Percentiles rank a stretch among this genome's conserved stretches.
Evolutionary conservation across 2,888 invertebrate species (phyloP).

Genomic region (Monochamus alternatus): DNA sequence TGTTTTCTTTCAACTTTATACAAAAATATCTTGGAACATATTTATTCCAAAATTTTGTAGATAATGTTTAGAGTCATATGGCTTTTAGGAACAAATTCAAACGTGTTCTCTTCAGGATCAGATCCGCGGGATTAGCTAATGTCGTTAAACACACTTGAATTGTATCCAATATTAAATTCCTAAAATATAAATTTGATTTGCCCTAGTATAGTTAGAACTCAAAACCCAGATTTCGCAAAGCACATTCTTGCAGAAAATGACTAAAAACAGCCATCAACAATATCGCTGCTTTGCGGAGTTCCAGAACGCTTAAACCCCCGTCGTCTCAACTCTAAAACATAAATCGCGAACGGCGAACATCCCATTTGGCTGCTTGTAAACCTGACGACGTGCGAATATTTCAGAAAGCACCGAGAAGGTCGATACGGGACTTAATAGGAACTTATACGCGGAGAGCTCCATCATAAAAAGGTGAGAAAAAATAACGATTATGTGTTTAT

Average conservation of each 20-base stretch:
- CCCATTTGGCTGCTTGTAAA: not conserved
- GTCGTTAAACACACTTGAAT: no score
- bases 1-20: no score
- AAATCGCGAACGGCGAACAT: slow-evolving; percentile 5
- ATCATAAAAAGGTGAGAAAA: slow-evolving; percentile 26
- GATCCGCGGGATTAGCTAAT: no score
- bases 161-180: no score
- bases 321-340: not conserved
- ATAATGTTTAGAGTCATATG: no score
- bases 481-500: slow-evolving; percentile 37
- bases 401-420: not conserved
- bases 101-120: no score
- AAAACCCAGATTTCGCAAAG: no score
- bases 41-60: no score
- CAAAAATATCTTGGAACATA: no score
- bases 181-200: no score
- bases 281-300: not conserved
- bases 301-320: not conserved
- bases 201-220: no score
- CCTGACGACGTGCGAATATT: slow-evolving; percentile 2
- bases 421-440: slow-evolving; percentile 12
- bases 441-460: slow-evolving; percentile 12
- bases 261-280: not conserved
- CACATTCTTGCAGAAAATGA: not conserved
- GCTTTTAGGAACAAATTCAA: no score